Evolutionary conservation across 2,113 vertebrate genomes (phyloP).

Genomic region (Gasterosteus aculeatus): DNA sequence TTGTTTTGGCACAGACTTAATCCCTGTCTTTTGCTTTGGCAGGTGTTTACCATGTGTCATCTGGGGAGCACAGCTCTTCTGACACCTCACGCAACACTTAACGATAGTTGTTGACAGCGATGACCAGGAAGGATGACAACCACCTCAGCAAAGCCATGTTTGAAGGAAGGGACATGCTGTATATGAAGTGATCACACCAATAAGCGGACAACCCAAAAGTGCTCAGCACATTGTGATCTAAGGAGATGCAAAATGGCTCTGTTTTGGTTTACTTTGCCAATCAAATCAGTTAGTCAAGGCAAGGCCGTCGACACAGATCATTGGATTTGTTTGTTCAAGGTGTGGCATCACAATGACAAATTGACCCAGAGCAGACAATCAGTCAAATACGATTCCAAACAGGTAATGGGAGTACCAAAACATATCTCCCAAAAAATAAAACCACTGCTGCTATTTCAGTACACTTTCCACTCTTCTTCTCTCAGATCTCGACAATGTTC

Average conservation of each 20-base stretch:
- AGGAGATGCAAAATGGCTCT: constrained; percentile 51
- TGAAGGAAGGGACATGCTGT: neutral
- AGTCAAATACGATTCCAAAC: constrained; percentile 27
- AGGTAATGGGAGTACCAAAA: neutral
- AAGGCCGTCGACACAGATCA: constrained; percentile 17
- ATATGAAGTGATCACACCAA: neutral
- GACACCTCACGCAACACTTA: constrained; percentile 3
- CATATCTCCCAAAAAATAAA: neutral
- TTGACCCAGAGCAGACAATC: constrained; percentile 3
- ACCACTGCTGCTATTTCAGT: neutral
- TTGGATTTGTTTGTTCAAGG: constrained; percentile 34
- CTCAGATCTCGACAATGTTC: neutral
- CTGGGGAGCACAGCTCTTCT: neutral
- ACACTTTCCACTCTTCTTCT: neutral
- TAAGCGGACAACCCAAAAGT: neutral
- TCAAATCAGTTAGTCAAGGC: constrained; percentile 58
- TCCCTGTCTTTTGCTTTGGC: constrained; percentile 22
- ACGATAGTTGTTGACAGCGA: neutral
- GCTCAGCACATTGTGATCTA: neutral
- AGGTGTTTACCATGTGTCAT: constrained; percentile 52
- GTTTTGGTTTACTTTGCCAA: constrained; percentile 57
- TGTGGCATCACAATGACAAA: constrained; percentile 35
- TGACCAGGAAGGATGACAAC: neutral
- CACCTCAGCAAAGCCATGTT: neutral
- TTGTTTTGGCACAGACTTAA: neutral